phyloP scores from a whole-genome alignment of 2,797 vertebrate species.

The Pseudopleuronectes americanus region DNA sequence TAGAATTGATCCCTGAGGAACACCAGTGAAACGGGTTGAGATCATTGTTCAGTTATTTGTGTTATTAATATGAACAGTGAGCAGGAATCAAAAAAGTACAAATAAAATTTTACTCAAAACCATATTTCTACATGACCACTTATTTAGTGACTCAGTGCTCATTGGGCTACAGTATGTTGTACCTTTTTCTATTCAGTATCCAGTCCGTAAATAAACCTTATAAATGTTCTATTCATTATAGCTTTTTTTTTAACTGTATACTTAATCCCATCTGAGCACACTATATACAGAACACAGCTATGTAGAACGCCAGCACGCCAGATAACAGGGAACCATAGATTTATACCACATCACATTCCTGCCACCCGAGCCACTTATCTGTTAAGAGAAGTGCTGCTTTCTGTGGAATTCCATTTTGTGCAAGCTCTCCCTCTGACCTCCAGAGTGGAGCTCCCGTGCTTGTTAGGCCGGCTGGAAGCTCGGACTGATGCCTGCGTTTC shows the following conservation, averaged over 20 bases:
- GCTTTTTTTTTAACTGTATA: neutral
- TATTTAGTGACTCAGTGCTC: neutral
- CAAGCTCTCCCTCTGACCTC: conserved; percentile 73
- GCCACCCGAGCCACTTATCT: conserved; percentile 67
- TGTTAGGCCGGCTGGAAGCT: conserved; percentile 79
- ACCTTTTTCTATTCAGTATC: neutral
- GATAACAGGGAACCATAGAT: conserved; percentile 52
- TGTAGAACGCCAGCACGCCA: conserved; percentile 27
- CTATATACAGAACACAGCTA: conserved; percentile 22
- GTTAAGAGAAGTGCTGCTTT: conserved; percentile 70
- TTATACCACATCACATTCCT: conserved; percentile 61
- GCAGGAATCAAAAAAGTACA: too few species aligned
- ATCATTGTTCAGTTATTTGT: too few species aligned
- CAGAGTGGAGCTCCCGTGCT: conserved; percentile 72
- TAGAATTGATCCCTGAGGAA: neutral
- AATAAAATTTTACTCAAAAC: too few species aligned
- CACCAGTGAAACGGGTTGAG: neutral
- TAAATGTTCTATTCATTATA: neutral
- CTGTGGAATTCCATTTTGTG: conserved; percentile 77
- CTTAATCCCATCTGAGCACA: conserved; percentile 1
- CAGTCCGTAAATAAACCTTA: neutral
- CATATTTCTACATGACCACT: too few species aligned
- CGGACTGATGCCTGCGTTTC: conserved; percentile 81
- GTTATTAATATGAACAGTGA: too few species aligned
- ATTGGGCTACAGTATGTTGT: neutral